These are phyloP conservation scores for Batillaria attramentaria DNA, from an alignment of 1,140 invertebrate species.

Conservation along the genomic window DNA sequence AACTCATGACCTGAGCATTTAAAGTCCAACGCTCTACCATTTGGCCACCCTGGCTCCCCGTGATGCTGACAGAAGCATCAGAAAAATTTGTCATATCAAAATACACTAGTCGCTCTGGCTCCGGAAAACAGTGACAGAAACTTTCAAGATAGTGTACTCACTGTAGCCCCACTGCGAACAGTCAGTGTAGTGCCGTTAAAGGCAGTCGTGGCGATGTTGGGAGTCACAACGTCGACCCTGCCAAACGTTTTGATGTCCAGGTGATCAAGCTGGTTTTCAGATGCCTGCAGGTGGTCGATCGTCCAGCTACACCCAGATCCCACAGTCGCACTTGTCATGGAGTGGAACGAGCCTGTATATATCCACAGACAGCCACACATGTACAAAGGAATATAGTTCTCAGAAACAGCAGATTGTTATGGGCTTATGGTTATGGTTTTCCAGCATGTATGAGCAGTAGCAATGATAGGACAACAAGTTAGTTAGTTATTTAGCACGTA, in stretches of 20 bases:
- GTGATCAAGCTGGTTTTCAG: slow-evolving; percentile 35
- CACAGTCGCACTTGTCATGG: slow-evolving; percentile 55
- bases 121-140: neutral
- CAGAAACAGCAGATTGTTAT: no score
- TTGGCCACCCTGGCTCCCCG: no score
- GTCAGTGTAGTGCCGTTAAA: slow-evolving; percentile 53
- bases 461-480: no score
- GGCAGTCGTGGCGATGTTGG: slow-evolving; percentile 47
- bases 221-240: slow-evolving; percentile 49
- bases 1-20: no score
- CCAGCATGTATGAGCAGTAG: no score
- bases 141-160: slow-evolving; percentile 22
- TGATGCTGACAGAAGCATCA: no score
- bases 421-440: no score
- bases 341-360: slow-evolving; percentile 50
- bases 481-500: no score
- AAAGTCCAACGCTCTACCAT: no score
- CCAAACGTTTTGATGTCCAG: slow-evolving; percentile 60
- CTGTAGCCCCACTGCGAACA: slow-evolving; percentile 58
- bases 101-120: neutral
- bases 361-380: neutral
- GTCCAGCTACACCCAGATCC: slow-evolving; percentile 52
- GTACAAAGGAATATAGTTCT: no score
- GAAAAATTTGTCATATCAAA: no score
- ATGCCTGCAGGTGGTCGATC: slow-evolving; percentile 43